A percentile compares a stretch with the other conserved stretches of the same genome.
Conservation (phyloP, 1,140 invertebrate genomes). For the Leptopilina clavipes region DNA sequence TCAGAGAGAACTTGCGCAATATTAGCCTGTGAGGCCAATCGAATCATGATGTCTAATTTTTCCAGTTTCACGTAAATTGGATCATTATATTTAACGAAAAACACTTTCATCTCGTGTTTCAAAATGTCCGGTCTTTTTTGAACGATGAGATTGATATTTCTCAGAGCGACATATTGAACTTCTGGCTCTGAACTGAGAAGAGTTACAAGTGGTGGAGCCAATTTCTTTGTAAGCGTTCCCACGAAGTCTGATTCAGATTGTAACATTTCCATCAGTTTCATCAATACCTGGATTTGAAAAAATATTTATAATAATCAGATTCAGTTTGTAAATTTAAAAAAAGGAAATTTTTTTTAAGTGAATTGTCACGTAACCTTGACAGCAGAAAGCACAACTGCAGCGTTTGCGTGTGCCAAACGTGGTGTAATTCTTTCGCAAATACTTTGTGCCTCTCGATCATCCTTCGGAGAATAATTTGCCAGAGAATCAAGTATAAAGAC, state of each 20-base stretch:
- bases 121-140: conserved; percentile 99
- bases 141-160: conserved; percentile 99
- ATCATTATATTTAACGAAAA: conserved; percentile 99
- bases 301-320: not conserved
- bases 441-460: conserved; percentile 99
- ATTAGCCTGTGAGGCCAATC: conserved; percentile 97
- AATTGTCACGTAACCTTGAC: conserved; percentile 86
- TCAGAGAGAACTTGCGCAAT: conserved; percentile 99
- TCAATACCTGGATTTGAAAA: conserved; percentile 78
- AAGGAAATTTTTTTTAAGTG: not conserved
- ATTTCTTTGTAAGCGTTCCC: conserved; percentile 94
- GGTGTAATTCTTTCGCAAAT: conserved; percentile 99
- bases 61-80: conserved; percentile 99
- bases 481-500: conserved; percentile 99
- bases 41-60: conserved; percentile 99
- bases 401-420: conserved; percentile 98
- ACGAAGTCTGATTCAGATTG: conserved; percentile 96
- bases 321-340: no score
- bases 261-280: conserved; percentile 99
- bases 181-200: conserved; percentile 98
- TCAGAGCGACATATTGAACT: conserved; percentile 98
- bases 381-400: conserved; percentile 98
- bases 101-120: conserved; percentile 99
- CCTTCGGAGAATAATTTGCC: conserved; percentile 97
- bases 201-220: conserved; percentile 99